Percentiles rank a stretch among this genome's conserved stretches.
Evolutionary conservation across 35 echinoderm and acorn worm species (phyloP).

Genomic region (Heliocidaris erythrogramma): DNA sequence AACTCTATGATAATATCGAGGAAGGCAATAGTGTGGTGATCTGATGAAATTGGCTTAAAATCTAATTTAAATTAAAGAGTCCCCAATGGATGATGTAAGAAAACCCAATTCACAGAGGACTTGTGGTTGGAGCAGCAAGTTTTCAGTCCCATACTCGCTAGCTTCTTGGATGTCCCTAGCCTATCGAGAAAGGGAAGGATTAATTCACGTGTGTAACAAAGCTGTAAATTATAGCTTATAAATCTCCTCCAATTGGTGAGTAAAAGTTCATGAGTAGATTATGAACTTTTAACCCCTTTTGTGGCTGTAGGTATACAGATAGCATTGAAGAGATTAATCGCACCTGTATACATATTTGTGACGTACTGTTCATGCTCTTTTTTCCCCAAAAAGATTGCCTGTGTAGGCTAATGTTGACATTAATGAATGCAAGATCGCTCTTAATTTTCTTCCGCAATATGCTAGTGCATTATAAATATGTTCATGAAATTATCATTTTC

Average conservation of each 20-base stretch:
- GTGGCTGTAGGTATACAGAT: neutral
- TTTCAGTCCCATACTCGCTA: neutral
- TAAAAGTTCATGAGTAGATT: neutral
- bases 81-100: neutral
- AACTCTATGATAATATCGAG: neutral
- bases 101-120: neutral
- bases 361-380: too few relatives aligned
- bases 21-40: neutral
- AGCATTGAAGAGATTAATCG: too few relatives aligned
- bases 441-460: too few relatives aligned
- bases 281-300: neutral
- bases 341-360: too few relatives aligned
- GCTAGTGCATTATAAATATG: too few relatives aligned
- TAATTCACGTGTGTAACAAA: neutral
- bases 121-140: neutral
- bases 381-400: too few relatives aligned
- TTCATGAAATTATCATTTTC: too few relatives aligned
- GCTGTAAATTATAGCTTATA: neutral
- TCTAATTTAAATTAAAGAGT: constrained; percentile 6
- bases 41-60: constrained; percentile 1
- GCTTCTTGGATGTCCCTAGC: neutral
- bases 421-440: too few relatives aligned
- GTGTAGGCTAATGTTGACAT: too few relatives aligned
- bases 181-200: neutral
- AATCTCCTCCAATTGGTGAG: neutral